These are phyloP conservation scores for Timandra comae DNA, from an alignment of 2,888 invertebrate species.

Conservation along the genomic window DNA sequence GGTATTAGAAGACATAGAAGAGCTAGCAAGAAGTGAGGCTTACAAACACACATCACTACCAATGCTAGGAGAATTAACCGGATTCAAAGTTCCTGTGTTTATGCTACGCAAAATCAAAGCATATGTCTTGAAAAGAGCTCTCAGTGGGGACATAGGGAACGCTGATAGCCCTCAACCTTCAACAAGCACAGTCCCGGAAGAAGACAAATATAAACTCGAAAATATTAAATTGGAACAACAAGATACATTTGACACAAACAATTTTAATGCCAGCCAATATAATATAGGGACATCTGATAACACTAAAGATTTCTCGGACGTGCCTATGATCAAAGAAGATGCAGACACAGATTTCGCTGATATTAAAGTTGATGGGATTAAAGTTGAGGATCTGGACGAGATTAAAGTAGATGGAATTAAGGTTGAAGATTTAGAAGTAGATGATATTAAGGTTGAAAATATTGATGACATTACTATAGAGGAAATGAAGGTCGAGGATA, in stretches of 20 bases:
- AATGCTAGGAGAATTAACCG: slow-evolving; percentile 81
- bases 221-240: slow-evolving; percentile 60
- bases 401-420: slow-evolving; percentile 63
- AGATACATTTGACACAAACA: slow-evolving; percentile 52
- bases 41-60: slow-evolving; percentile 81
- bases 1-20: slow-evolving; percentile 85
- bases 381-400: slow-evolving; percentile 60
- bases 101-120: slow-evolving; percentile 84
- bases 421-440: slow-evolving; percentile 58
- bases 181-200: slow-evolving; percentile 47
- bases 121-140: slow-evolving; percentile 71
- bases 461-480: slow-evolving; percentile 59
- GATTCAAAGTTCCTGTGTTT: slow-evolving; percentile 85
- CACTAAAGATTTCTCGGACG: slow-evolving; percentile 55
- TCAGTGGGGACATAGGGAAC: slow-evolving; percentile 48
- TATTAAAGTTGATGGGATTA: slow-evolving; percentile 63
- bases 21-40: slow-evolving; percentile 83
- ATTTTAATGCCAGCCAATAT: slow-evolving; percentile 60
- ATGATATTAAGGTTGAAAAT: slow-evolving; percentile 58
- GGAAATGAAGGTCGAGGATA: slow-evolving; percentile 62
- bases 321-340: slow-evolving; percentile 57
- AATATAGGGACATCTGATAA: slow-evolving; percentile 49
- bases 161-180: slow-evolving; percentile 60
- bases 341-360: slow-evolving; percentile 63
- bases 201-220: slow-evolving; percentile 50